These are phyloP conservation scores for Todiramphus chloris DNA, from an alignment of 2,113 vertebrate species.

Conservation along the genomic window DNA sequence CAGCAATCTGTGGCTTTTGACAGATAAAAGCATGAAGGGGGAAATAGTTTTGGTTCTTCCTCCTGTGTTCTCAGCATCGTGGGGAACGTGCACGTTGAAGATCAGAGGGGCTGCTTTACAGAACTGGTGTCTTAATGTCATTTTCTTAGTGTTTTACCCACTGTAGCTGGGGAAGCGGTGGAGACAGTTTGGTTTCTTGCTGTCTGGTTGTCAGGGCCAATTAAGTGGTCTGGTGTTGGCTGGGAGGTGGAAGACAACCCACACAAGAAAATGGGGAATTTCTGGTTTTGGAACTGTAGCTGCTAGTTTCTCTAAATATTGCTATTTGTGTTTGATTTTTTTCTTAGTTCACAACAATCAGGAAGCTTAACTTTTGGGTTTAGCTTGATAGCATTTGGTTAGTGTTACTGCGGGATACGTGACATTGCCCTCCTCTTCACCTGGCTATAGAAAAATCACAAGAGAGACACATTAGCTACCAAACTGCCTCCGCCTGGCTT, in stretches of 20 bases:
- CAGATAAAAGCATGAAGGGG: not conserved
- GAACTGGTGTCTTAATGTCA: not conserved
- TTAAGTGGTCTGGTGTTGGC: not conserved
- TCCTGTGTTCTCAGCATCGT: not conserved
- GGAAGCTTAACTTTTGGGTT: not conserved
- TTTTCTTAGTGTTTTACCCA: not conserved
- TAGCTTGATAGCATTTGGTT: not conserved
- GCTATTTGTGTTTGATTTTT: not conserved
- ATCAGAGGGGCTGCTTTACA: not conserved
- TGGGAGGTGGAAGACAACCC: not conserved
- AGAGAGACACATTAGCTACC: not conserved
- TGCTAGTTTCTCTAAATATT: not conserved
- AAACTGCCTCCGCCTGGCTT: accelerated
- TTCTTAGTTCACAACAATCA: not conserved
- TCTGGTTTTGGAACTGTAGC: not conserved
- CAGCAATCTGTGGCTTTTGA: not conserved
- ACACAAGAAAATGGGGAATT: not conserved
- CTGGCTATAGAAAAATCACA: not conserved
- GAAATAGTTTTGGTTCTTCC: not conserved
- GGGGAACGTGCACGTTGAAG: accelerated
- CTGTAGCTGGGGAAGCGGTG: not conserved
- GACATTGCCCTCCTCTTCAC: not conserved
- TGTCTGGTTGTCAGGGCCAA: not conserved
- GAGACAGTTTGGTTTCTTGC: not conserved
- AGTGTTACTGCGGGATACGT: not conserved